phyloP scores from a whole-genome alignment of 1,140 invertebrate genomes.

The Epicauta chinensis region DNA sequence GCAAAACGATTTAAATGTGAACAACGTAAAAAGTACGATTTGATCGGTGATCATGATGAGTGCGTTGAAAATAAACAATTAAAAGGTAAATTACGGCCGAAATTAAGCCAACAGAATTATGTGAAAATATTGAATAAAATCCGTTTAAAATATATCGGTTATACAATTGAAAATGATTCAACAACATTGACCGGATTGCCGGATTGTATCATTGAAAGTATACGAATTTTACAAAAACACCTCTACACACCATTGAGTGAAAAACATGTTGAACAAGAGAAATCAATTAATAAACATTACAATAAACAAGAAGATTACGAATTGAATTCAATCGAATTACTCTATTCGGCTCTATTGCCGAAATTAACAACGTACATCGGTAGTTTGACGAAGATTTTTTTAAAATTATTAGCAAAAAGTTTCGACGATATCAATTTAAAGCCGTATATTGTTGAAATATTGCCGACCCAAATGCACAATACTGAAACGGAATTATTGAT shows the following conservation, averaged over 20 bases:
- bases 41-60: background rate
- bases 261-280: background rate
- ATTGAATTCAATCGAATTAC: conserved; percentile 72
- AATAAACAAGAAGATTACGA: conserved; percentile 48
- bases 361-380: conserved; percentile 95
- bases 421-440: conserved; percentile 97
- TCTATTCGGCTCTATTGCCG: conserved; percentile 85
- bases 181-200: background rate
- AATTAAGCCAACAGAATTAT: background rate
- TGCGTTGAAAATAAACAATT: too few species aligned
- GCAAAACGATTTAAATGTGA: background rate
- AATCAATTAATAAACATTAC: background rate
- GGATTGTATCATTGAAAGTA: background rate
- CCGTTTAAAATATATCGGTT: background rate
- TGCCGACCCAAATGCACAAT: conserved; percentile 68
- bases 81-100: background rate
- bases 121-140: background rate
- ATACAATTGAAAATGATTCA: background rate
- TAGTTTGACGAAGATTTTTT: conserved; percentile 87
- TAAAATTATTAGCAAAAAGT: conserved; percentile 55
- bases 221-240: background rate
- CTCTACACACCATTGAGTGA: conserved; percentile 1
- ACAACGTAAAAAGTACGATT: background rate
- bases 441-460: conserved; percentile 91
- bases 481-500: conserved; percentile 65